phyloP scores from a whole-genome alignment of 2,113 vertebrate genomes.

The Choloepus hoffmanni region DNA sequence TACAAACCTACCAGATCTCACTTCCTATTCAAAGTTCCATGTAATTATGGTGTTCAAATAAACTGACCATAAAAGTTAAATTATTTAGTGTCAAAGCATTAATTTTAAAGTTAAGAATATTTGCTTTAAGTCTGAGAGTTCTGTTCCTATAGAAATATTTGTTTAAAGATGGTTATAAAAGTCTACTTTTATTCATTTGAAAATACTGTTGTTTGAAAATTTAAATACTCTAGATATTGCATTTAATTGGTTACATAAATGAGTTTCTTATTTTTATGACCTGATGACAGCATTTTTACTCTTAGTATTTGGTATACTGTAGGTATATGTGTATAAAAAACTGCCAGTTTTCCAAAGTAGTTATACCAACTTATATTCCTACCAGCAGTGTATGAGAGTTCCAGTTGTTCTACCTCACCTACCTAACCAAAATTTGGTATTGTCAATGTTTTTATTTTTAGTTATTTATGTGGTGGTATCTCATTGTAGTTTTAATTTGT shows the following conservation, averaged over 20 bases:
- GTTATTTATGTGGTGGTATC: not conserved
- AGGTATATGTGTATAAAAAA: not conserved
- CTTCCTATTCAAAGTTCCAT: no score
- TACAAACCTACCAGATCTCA: no score
- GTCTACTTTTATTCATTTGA: not conserved
- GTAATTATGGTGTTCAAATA: no score
- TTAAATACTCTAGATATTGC: not conserved
- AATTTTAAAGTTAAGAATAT: constrained; percentile 41
- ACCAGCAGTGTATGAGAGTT: not conserved
- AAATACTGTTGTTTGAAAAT: not conserved
- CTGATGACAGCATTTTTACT: not conserved
- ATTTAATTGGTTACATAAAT: not conserved
- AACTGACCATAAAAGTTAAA: no score
- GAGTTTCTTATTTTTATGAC: not conserved
- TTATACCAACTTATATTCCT: not conserved
- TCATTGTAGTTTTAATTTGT: constrained; percentile 37
- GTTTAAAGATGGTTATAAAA: not conserved
- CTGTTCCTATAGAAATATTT: constrained; percentile 35
- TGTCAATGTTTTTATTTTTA: constrained; percentile 5
- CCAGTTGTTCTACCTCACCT: not conserved
- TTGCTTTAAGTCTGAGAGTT: constrained; percentile 17
- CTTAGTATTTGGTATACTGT: not conserved
- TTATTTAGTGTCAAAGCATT: not conserved
- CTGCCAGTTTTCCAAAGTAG: not conserved
- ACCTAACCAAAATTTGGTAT: not conserved